phyloP scores from a whole-genome alignment of 1,140 invertebrate species.

The Periplaneta americana region DNA sequence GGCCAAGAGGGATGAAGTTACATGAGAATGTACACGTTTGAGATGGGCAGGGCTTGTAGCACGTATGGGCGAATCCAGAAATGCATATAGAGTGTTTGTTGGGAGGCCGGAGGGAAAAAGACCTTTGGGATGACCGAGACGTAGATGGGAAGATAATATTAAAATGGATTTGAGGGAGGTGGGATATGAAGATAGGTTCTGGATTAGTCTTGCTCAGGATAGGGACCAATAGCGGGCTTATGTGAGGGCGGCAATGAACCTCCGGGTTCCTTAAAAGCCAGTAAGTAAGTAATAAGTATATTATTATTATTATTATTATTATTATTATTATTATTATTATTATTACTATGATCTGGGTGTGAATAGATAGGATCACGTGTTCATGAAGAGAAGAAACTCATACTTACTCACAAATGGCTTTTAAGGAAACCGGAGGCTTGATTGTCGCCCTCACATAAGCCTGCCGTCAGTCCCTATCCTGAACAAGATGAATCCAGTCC shows the following conservation, averaged over 20 bases:
- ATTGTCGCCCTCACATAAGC: too few relatives aligned
- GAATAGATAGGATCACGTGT: too few relatives aligned
- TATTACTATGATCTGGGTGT: too few relatives aligned
- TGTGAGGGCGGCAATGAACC: not conserved
- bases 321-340: too few relatives aligned
- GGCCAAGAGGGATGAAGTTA: too few relatives aligned
- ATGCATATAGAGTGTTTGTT: not conserved
- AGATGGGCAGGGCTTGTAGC: not conserved
- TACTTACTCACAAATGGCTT: too few relatives aligned
- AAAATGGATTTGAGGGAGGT: not conserved
- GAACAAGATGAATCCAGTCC: too few relatives aligned
- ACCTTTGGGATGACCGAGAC: not conserved
- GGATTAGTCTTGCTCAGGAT: not conserved
- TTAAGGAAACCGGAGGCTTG: too few relatives aligned
- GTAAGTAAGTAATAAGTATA: too few relatives aligned
- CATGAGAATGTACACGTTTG: not conserved
- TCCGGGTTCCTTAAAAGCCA: not conserved
- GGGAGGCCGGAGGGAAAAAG: not conserved
- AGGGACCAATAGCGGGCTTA: not conserved
- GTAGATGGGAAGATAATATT: not conserved
- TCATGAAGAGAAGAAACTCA: too few relatives aligned
- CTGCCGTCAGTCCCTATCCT: too few relatives aligned
- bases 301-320: too few relatives aligned
- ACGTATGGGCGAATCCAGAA: not conserved
- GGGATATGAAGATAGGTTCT: not conserved